Conservation (phyloP, 2,797 vertebrate species). For the Euthynnus affinis region DNA sequence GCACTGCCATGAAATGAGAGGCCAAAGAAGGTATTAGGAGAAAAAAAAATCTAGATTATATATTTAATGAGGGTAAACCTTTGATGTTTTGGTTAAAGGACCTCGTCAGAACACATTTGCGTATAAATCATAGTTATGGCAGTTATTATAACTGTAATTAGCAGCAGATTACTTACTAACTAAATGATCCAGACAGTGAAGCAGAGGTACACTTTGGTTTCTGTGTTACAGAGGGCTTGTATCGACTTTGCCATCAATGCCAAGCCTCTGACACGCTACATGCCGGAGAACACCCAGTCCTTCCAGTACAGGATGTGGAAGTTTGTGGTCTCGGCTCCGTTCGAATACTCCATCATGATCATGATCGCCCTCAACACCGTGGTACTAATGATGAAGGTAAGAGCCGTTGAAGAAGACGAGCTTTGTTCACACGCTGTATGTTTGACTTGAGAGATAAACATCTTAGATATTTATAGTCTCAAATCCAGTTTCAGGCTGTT, state of each 20-base stretch:
- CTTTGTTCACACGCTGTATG: neutral
- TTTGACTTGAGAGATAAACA: neutral
- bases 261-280: constrained; percentile 96
- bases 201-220: neutral
- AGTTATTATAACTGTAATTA: too few relatives aligned
- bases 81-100: too few relatives aligned
- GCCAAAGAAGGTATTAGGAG: too few relatives aligned
- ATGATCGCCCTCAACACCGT: constrained; percentile 98
- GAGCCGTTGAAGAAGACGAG: neutral
- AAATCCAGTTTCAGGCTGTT: neutral
- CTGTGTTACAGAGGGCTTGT: constrained; percentile 91
- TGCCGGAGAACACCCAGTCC: constrained; percentile 95
- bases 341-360: constrained; percentile 98
- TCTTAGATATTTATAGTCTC: neutral
- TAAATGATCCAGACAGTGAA: too few relatives aligned
- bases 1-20: too few relatives aligned
- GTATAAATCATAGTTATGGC: too few relatives aligned
- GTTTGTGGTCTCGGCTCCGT: constrained; percentile 96
- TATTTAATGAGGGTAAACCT: too few relatives aligned
- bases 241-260: constrained; percentile 98
- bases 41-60: too few relatives aligned
- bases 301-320: constrained; percentile 99
- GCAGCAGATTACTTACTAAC: too few relatives aligned
- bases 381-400: constrained; percentile 99
- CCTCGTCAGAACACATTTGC: too few relatives aligned